A percentile compares a stretch with the other conserved stretches of the same genome.
Evolutionary conservation across 2,113 vertebrate species (phyloP).

Genomic region (Lepisosteus oculatus): DNA sequence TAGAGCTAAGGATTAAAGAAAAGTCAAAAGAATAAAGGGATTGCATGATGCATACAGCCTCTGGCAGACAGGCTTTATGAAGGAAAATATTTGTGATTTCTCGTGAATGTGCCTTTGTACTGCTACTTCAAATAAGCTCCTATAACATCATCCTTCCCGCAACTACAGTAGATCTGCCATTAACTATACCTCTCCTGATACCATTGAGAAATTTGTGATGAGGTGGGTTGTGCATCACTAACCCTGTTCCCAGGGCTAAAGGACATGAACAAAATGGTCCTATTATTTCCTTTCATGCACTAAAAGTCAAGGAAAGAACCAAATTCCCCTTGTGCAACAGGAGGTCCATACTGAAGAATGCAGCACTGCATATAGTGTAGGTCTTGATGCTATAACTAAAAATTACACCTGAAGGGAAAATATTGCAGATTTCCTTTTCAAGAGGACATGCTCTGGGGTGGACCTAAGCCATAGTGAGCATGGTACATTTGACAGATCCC

Average conservation of each 20-base stretch:
- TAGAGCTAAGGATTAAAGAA: constrained; percentile 46
- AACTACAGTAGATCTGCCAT: constrained; percentile 35
- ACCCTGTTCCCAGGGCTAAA: constrained; percentile 45
- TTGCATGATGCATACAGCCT: constrained; percentile 38
- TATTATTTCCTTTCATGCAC: background rate
- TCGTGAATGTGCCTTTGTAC: constrained; percentile 22
- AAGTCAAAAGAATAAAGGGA: constrained; percentile 46
- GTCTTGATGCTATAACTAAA: too few species aligned
- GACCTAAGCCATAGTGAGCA: too few species aligned
- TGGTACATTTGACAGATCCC: too few species aligned
- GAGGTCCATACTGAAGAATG: too few species aligned
- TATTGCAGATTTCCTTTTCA: too few species aligned
- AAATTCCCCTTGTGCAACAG: background rate
- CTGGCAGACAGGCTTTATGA: constrained; percentile 33
- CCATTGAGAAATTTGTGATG: constrained; percentile 27
- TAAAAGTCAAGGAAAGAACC: background rate
- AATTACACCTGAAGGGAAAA: too few species aligned
- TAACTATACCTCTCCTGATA: constrained; percentile 26
- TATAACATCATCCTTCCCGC: constrained; percentile 37
- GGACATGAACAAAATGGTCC: constrained; percentile 39
- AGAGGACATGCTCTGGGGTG: too few species aligned
- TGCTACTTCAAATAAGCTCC: constrained; percentile 38
- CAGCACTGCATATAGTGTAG: too few species aligned
- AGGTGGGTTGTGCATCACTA: constrained; percentile 26
- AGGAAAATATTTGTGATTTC: constrained; percentile 18